Evolutionary conservation across 2,113 vertebrate genomes (phyloP).

Genomic region (Oreochromis tanganicae): DNA sequence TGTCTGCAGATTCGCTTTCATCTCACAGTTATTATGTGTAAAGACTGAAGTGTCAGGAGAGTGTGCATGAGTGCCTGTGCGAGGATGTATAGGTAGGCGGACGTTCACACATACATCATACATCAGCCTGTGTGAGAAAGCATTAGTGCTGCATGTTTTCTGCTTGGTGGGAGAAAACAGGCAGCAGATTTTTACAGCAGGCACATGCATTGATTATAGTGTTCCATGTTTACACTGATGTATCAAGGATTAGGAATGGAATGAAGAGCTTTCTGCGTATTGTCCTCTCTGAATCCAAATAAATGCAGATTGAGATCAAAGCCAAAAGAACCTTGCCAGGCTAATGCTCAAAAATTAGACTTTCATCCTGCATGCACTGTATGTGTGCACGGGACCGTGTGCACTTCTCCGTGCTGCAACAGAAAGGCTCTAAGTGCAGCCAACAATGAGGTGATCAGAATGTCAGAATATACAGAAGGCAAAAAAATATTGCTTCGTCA

Average conservation of each 20-base stretch:
- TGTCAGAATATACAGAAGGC: neutral
- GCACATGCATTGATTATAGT: constrained; percentile 1
- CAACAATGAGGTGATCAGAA: neutral
- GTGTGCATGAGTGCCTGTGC: neutral
- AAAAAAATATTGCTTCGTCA: neutral
- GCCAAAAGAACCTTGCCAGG: neutral
- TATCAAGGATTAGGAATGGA: constrained; percentile 13
- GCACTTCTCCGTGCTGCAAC: neutral
- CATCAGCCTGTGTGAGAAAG: neutral
- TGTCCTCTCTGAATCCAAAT: constrained; percentile 18
- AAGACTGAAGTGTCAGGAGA: neutral
- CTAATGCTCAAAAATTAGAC: constrained; percentile 12
- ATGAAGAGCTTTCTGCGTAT: constrained; percentile 13
- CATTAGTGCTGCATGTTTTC: neutral
- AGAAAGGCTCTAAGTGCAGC: neutral
- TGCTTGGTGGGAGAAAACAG: neutral
- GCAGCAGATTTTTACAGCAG: neutral
- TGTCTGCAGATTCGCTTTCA: constrained; percentile 23
- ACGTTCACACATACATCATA: neutral
- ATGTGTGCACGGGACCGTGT: neutral
- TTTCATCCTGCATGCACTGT: neutral
- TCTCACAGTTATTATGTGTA: constrained; percentile 8
- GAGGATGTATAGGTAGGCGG: neutral
- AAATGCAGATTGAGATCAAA: constrained; percentile 36
- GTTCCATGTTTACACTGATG: neutral